These are phyloP conservation scores for Eretmochelys imbricata DNA, from an alignment of 2,113 vertebrate species.

Conservation along the genomic window DNA sequence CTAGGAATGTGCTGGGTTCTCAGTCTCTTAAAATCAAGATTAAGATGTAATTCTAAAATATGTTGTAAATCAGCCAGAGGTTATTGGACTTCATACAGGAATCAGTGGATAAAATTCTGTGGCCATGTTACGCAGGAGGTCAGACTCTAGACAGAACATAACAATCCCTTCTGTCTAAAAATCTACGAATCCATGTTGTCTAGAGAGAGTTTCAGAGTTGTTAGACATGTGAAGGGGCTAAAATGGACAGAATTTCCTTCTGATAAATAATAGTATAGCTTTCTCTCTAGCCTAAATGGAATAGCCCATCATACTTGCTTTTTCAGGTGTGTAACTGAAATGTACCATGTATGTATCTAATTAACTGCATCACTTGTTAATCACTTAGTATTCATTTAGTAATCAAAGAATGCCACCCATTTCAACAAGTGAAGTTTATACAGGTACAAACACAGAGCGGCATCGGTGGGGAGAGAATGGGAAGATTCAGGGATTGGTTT, in stretches of 20 bases:
- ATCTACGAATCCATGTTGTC: neutral
- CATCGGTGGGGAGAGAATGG: neutral
- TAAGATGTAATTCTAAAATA: conserved; percentile 37
- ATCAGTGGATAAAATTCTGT: neutral
- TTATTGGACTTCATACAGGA: neutral
- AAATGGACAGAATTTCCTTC: neutral
- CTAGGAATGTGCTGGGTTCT: neutral
- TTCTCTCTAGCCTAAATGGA: neutral
- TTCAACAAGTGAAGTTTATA: neutral
- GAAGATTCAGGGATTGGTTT: neutral
- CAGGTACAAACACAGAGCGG: neutral
- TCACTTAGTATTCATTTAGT: neutral
- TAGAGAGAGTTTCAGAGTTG: neutral
- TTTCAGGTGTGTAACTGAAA: neutral
- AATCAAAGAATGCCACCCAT: neutral
- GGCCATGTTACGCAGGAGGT: neutral
- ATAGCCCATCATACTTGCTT: neutral
- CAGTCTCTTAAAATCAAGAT: conserved; percentile 31
- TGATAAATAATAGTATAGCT: neutral
- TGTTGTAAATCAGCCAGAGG: neutral
- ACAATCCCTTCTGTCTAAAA: neutral
- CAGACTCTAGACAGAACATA: neutral
- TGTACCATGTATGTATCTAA: neutral
- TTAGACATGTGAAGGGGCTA: neutral
- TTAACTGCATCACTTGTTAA: neutral